Evolutionary conservation across 2,797 vertebrate species (phyloP), one percentile per base, ranked within the genome.

Genomic region (Brotula barbata): DNA sequence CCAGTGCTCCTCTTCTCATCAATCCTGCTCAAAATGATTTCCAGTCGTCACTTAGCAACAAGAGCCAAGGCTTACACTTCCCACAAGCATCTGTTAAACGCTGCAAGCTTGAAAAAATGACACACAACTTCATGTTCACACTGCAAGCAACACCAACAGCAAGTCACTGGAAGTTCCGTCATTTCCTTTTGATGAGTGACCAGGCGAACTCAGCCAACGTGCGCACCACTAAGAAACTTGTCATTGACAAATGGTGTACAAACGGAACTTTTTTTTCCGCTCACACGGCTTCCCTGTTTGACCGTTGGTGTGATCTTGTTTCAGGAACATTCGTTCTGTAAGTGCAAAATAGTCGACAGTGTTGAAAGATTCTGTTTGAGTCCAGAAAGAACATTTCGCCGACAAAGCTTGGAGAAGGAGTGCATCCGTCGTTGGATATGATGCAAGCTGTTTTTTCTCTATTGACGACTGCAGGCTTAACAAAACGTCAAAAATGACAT

Each of bases 81-180:
- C 71, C 48, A 75, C 70, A 48, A 75, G 72, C 62, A 68, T 75
- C 58, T 68, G 55, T 61, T 39, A 20, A 75, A 70, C 65, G 51
- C 53, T 33, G 51, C 5, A 1, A 42, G 58, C 25, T 57, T 46
- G 70, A 15, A 68, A 71, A 36, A 39, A 54, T 28, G 4, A 58
- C 40, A 25, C 43, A 1, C 3, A 45, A 42, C 23, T 58, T 1
- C 1, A 10, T 44, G 52, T 73, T 76, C 68, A 51, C 78, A 57
- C 68, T 14, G 54, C 58, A 78, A 73, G 53, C 69, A 71, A 76
- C 78, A 71, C 76, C 62, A 63, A 31, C 40, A 31, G 57, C 37
- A 20, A 45, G 57, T 73, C 58, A 71, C 49, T 33, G 28, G 65
- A 68, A 52, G 62, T 58, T 50, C 23, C 46, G 7, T 64, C 58